These are phyloP conservation scores for Bombyx mandarina DNA, from an alignment of 1,140 invertebrate genomes.

Conservation along the genomic window DNA sequence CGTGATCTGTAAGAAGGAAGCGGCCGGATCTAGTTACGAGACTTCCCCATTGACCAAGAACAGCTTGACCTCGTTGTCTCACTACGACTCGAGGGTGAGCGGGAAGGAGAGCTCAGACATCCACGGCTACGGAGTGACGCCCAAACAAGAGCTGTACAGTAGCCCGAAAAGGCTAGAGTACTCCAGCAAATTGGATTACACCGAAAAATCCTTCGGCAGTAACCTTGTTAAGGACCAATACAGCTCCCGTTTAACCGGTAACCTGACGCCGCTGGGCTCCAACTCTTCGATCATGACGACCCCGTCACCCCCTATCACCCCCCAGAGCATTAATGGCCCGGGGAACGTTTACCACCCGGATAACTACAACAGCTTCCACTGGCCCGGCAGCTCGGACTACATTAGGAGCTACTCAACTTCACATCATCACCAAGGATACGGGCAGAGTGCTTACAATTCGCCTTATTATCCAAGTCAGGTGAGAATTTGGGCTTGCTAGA, in stretches of 20 bases:
- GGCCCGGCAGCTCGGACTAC: constrained; percentile 68
- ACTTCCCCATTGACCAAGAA: constrained; percentile 51
- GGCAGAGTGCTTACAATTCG: constrained; percentile 73
- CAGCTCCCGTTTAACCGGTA: constrained; percentile 66
- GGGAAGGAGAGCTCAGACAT: constrained; percentile 57
- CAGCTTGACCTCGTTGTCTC: constrained; percentile 35
- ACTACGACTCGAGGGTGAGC: constrained; percentile 56
- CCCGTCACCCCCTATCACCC: constrained; percentile 75
- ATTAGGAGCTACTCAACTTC: constrained; percentile 63
- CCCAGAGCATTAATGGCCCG: constrained; percentile 67
- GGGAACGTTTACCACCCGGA: constrained; percentile 69
- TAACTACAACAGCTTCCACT: constrained; percentile 72
- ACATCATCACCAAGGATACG: constrained; percentile 72
- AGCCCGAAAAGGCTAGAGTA: constrained; percentile 61
- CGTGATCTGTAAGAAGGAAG: constrained; percentile 75
- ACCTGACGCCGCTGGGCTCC: constrained; percentile 75
- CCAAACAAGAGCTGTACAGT: constrained; percentile 58
- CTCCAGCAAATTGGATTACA: constrained; percentile 53
- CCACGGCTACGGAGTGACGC: constrained; percentile 56
- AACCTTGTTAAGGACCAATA: constrained; percentile 62
- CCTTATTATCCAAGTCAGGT: constrained; percentile 70
- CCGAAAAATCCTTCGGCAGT: constrained; percentile 53
- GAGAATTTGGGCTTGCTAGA: constrained; percentile 9
- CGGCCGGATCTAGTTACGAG: constrained; percentile 43
- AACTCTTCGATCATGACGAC: constrained; percentile 77